Evolutionary conservation across 2,888 invertebrate species (phyloP).

Genomic region (Acanthosepion pharaonis): DNA sequence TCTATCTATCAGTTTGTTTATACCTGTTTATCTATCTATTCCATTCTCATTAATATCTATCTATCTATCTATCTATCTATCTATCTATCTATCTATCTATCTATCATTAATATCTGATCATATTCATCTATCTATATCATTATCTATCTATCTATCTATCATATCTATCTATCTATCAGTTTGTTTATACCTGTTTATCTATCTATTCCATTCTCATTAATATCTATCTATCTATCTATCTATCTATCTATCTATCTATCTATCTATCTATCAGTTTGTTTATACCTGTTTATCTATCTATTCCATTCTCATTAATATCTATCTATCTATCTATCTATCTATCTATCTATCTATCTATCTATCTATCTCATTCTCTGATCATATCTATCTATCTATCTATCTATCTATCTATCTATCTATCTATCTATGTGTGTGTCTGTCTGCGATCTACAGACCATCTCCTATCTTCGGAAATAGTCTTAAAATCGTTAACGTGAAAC

Average conservation of each 20-base stretch:
- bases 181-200: too few species aligned
- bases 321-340: not conserved
- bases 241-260: not conserved
- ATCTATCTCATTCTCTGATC: not conserved
- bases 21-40: not conserved
- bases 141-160: not conserved
- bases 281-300: too few species aligned
- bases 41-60: not conserved
- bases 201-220: too few species aligned
- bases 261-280: too few species aligned
- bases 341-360: not conserved
- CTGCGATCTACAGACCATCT: too few species aligned
- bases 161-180: not conserved
- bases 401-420: not conserved
- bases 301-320: not conserved
- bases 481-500: too few species aligned
- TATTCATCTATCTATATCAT: too few species aligned
- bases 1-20: too few species aligned
- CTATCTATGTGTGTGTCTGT: not conserved
- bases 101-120: too few species aligned
- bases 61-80: not conserved
- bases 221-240: not conserved
- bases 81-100: not conserved
- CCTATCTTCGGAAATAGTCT: too few species aligned
- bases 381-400: not conserved